Conservation (phyloP, 2,113 vertebrate species). For the Myanophis thanlyinensis region DNA sequence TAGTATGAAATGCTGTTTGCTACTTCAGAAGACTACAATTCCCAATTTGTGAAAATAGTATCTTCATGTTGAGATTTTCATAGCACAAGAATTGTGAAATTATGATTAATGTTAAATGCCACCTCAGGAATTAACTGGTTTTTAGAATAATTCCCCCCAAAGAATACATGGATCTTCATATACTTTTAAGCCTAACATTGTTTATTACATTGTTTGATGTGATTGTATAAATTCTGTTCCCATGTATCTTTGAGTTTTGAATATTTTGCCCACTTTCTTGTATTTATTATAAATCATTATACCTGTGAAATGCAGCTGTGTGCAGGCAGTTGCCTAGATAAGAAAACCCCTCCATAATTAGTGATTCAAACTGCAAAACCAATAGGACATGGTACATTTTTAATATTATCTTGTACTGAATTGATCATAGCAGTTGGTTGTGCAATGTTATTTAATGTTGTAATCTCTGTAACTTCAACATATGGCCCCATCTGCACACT, state of each 20-base stretch:
- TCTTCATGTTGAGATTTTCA: slow-evolving; percentile 54
- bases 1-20: slow-evolving; percentile 49
- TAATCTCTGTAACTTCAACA: slow-evolving; percentile 78
- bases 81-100: slow-evolving; percentile 69
- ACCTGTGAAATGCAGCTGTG: slow-evolving; percentile 88
- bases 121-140: slow-evolving; percentile 75
- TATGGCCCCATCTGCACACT: slow-evolving; percentile 72
- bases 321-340: slow-evolving; percentile 85
- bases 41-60: slow-evolving; percentile 38
- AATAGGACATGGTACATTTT: slow-evolving; percentile 81
- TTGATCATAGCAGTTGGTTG: slow-evolving; percentile 81
- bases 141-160: slow-evolving; percentile 49
- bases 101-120: slow-evolving; percentile 57
- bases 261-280: slow-evolving; percentile 78
- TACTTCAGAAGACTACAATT: slow-evolving; percentile 52
- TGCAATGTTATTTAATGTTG: slow-evolving; percentile 83
- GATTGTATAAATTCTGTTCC: slow-evolving; percentile 73
- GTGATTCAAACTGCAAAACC: slow-evolving; percentile 77
- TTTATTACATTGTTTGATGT: slow-evolving; percentile 64
- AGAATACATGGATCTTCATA: slow-evolving; percentile 56
- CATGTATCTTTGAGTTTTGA: slow-evolving; percentile 71
- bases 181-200: slow-evolving; percentile 62
- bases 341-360: slow-evolving; percentile 74
- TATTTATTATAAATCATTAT: slow-evolving; percentile 88
- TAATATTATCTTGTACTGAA: slow-evolving; percentile 80